Base-by-base conservation (phyloP, 2,797 vertebrate genomes). In the Mallotus villosus region DNA sequence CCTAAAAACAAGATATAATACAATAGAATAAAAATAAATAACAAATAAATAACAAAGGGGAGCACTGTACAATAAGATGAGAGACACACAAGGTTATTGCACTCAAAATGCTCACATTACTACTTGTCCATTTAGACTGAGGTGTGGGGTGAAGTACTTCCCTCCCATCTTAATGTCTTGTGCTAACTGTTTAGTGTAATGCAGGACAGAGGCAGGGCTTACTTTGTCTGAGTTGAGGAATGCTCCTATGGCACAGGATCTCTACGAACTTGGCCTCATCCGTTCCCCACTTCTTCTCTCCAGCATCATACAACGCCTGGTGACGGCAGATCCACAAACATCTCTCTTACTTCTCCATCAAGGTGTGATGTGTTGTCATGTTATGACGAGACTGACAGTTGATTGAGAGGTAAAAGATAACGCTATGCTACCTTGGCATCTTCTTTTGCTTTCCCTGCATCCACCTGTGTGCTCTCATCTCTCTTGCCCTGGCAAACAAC, bases 181-280 rank as follows among this genome's bases (percentile, higher is more conserved):
- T n/a, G n/a, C n/a, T n/a, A 27, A 27, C 27, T 27, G 27, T 27
- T 27, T 3, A 27, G 3, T 27, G 3, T 27, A 27, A 3, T 27
- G 3, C 27, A 27, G 37, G 37, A 41, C 11, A 12, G 37, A 12
- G 37, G 37, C 9, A 7, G 37, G 9, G 37, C 37, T 29, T 79
- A 91, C 94, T 94, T 79, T 87, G 79, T 80, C 85, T 92, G 59
- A 94, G 88, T 3, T 94, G 94, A 72, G 89, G 73, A 7, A 93
- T 70, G 74, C 91, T 95, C 73, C 92, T 88, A 2, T 87, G 77
- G 83, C 92, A 93, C 61, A 95, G 88, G 80, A 94, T 85, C n/a
- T 94, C 88, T 0, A 93, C 85, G 73, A 95, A 94, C 19, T 91
- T 90, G 32, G 83, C 87, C 80, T 95, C 93, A 2, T 94, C 94